Conservation (phyloP, 2,797 vertebrate genomes). For the Rhodeus uyekii region DNA sequence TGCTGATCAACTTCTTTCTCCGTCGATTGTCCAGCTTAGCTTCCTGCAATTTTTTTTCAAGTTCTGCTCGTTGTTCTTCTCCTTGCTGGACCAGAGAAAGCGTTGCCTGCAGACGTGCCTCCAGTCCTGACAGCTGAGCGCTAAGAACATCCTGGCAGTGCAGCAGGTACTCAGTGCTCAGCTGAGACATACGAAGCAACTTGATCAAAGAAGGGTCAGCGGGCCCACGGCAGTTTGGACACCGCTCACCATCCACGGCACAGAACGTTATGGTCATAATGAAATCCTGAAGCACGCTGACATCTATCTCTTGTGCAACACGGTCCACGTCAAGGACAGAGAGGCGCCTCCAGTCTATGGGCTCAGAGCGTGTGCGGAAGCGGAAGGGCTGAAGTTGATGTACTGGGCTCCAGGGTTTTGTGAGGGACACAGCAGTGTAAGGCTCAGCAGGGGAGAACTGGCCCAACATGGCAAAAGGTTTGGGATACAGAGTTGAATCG, state of each 20-base stretch:
- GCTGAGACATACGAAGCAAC: slow-evolving; percentile 78
- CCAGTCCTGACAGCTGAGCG: slow-evolving; percentile 61
- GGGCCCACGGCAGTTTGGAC: slow-evolving; percentile 70
- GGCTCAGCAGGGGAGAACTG: slow-evolving; percentile 47
- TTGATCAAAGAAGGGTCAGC: slow-evolving; percentile 74
- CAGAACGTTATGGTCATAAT: slow-evolving; percentile 73
- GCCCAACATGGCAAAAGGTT: slow-evolving; percentile 54
- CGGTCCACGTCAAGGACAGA: slow-evolving; percentile 73
- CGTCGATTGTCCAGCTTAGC: slow-evolving; percentile 70
- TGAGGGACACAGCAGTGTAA: not conserved
- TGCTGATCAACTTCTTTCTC: slow-evolving; percentile 72
- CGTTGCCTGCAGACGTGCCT: slow-evolving; percentile 64
- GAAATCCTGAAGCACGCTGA: slow-evolving; percentile 75
- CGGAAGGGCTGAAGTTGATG: slow-evolving; percentile 64
- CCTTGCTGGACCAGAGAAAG: slow-evolving; percentile 57
- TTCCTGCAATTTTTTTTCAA: slow-evolving; percentile 62
- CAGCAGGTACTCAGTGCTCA: slow-evolving; percentile 79
- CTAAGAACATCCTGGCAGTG: slow-evolving; percentile 76
- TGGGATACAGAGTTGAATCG: slow-evolving; percentile 18
- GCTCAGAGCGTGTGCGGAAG: slow-evolving; percentile 69
- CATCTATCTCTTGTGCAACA: slow-evolving; percentile 73
- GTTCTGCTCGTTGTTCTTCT: slow-evolving; percentile 63
- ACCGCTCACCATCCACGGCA: slow-evolving; percentile 70
- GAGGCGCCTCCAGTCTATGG: slow-evolving; percentile 76
- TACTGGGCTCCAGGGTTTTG: slow-evolving; percentile 32